Base-by-base conservation (phyloP, 2,797 vertebrate species). In the Siniperca scherzeri region DNA sequence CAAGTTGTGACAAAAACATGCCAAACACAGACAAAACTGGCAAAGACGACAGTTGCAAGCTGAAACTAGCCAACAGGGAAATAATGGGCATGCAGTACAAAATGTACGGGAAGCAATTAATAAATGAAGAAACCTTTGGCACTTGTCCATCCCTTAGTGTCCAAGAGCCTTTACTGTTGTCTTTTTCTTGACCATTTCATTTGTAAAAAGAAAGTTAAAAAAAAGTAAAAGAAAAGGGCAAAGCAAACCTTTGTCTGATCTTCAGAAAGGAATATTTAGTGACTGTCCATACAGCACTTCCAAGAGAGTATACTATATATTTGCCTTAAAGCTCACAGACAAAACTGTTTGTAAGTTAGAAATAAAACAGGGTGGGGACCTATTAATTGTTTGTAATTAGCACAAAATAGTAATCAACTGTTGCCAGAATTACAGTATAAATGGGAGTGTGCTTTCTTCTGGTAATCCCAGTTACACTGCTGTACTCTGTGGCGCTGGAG, bases 371-470 rank as follows among this genome's bases (percentile, higher is more conserved):
- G 46, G 46, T 60, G 57, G 64, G 57, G 62, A 36, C 50, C 12
- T 64, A 64, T 55, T 69, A 68, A 74, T 33, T 38, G 44, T 78
- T 78, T 59, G 50, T 70, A 76, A 66, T 80, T 78, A 53, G 64
- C 27, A 55, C 53, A 62, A 84, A 40, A 73, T 44, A 78, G 74
- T 78, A 55, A 81, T 82, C 75, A 67, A 57, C 42, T 68, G 21
- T 36, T 66, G 36, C 53, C 46, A 67, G 50, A 62, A 59, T 70
- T 17, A 70, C 61, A 67, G 68, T 40, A 53, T 57, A 59, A 55
- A 42, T 68, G 57, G 64, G 60, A 50, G 65, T 62, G 21, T 11
- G 33, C 65, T 74, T 57, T 78, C 22, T 81, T 57, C 64, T 77
- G 2, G 65, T 71, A 57, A 66, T 59, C 25, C 52, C 70, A 64